Evolutionary conservation across 2,888 invertebrate species (phyloP).

Genomic region (Megamerina dolium): DNA sequence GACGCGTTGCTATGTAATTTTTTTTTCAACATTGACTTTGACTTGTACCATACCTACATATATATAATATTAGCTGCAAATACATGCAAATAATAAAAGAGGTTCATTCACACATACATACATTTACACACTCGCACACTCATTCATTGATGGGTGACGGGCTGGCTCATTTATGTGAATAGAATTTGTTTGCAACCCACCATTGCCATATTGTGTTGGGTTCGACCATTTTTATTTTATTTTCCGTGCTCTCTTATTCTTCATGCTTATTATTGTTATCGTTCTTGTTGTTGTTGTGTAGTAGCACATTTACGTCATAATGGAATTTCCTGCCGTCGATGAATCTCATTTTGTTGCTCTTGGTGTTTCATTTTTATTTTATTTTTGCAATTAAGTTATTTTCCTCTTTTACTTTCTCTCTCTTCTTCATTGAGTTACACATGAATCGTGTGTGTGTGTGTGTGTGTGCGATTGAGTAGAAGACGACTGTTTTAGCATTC

Average conservation of each 20-base stretch:
- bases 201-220: too few relatives aligned
- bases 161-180: too few relatives aligned
- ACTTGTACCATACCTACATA: too few relatives aligned
- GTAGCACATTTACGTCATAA: constrained; percentile 9
- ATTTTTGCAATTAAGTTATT: background rate
- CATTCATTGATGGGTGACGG: too few relatives aligned
- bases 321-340: constrained; percentile 4
- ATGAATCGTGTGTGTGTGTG: too few relatives aligned
- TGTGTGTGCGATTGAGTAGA: background rate
- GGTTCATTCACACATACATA: background rate
- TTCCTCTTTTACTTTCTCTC: background rate
- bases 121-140: background rate
- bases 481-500: background rate
- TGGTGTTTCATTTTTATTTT: background rate
- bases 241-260: background rate
- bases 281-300: constrained; percentile 1
- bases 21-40: too few relatives aligned
- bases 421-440: background rate
- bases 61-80: too few relatives aligned
- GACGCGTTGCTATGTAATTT: too few relatives aligned
- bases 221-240: too few relatives aligned
- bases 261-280: background rate
- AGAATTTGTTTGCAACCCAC: too few relatives aligned
- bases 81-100: too few relatives aligned
- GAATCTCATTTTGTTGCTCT: constrained; percentile 1